Percentiles rank a stretch among this genome's conserved stretches.
Conservation (phyloP, 1,140 invertebrate genomes). For the Macrobrachium rosenbergii region DNA sequence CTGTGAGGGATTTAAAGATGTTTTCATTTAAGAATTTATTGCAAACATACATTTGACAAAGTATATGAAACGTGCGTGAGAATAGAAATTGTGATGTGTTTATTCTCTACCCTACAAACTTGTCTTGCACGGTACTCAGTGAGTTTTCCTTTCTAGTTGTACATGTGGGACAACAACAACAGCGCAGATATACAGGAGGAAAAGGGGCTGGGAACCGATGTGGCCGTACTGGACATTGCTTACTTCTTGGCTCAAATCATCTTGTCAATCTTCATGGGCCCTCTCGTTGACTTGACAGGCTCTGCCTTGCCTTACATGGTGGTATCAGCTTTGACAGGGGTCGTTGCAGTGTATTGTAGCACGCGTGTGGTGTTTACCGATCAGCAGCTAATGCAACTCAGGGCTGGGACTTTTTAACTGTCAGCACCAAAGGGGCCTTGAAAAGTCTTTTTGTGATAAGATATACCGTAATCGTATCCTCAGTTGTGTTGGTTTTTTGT, state of each 20-base stretch:
- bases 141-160: slow-evolving; percentile 28
- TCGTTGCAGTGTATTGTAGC: slow-evolving; percentile 61
- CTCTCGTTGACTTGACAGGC: slow-evolving; percentile 71
- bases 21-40: too few species aligned
- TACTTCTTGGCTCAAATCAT: slow-evolving; percentile 73
- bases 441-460: too few species aligned
- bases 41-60: too few species aligned
- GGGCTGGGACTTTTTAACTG: slow-evolving; percentile 44
- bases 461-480: too few species aligned
- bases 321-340: slow-evolving; percentile 66
- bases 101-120: slow-evolving; percentile 11
- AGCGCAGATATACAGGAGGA: slow-evolving; percentile 25
- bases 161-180: slow-evolving; percentile 47
- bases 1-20: too few species aligned
- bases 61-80: not conserved
- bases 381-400: slow-evolving; percentile 54
- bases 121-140: not conserved
- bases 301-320: slow-evolving; percentile 71
- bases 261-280: slow-evolving; percentile 71
- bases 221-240: slow-evolving; percentile 72
- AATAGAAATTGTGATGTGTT: not conserved
- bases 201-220: slow-evolving; percentile 71
- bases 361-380: slow-evolving; percentile 64
- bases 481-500: too few species aligned
- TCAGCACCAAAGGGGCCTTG: too few species aligned